A percentile compares a stretch with the other conserved stretches of the same genome.
These are phyloP conservation scores for Plebejus melissa DNA, from an alignment of 2,888 invertebrate species.

Conservation along the genomic window DNA sequence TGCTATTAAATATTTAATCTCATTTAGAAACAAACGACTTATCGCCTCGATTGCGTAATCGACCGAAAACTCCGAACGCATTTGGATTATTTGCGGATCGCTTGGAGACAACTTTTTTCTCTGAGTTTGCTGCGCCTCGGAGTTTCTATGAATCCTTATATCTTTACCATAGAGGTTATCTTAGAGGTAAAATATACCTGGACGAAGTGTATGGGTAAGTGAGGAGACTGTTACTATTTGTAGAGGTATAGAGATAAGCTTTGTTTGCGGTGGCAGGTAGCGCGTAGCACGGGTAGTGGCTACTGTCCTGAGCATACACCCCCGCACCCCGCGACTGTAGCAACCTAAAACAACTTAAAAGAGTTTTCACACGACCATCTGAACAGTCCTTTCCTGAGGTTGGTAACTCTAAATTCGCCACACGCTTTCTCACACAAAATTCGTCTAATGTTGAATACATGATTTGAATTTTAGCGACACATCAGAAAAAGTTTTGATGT, in stretches of 20 bases:
- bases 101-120: conserved; percentile 8
- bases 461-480: too few relatives aligned
- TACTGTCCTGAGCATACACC: conserved; percentile 71
- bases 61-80: not conserved
- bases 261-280: conserved; percentile 59
- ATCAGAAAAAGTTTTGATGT: too few relatives aligned
- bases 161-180: not conserved
- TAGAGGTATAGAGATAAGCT: conserved; percentile 51
- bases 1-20: conserved; percentile 17
- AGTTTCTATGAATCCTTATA: not conserved
- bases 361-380: conserved; percentile 38
- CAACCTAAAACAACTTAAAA: conserved; percentile 27
- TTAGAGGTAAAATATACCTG: not conserved
- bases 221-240: conserved; percentile 2
- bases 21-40: conserved; percentile 19
- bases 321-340: conserved; percentile 53
- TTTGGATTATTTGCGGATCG: not conserved
- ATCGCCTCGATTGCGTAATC: conserved; percentile 14
- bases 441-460: too few relatives aligned
- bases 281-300: conserved; percentile 77
- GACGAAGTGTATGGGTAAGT: not conserved
- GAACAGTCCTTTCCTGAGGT: not conserved
- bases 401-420: too few relatives aligned
- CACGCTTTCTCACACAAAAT: too few relatives aligned
- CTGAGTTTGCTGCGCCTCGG: not conserved